Conservation (phyloP, 2,888 invertebrate species). For the Agrotis clavis region DNA sequence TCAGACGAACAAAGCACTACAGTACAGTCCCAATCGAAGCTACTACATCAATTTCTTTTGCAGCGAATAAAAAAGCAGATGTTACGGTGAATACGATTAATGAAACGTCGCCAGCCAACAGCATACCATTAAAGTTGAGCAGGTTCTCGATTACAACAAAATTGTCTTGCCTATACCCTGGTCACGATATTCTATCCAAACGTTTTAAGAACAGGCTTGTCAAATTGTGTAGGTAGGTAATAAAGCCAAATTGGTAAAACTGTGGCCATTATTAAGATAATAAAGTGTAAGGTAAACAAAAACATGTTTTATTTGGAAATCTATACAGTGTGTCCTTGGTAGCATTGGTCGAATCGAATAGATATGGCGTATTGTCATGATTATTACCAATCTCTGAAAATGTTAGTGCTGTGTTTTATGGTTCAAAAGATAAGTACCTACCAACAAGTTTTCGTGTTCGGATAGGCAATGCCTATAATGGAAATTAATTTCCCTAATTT, state of each 20-base stretch:
- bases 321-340: no score
- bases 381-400: no score
- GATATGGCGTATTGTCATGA: no score
- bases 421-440: no score
- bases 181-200: slow-evolving; percentile 42
- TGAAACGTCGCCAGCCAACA: slow-evolving; percentile 20
- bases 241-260: slow-evolving; percentile 1
- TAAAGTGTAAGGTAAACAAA: slow-evolving; percentile 23
- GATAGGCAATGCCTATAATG: no score
- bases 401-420: no score
- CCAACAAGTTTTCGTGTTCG: no score
- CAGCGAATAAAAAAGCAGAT: slow-evolving; percentile 6
- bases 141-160: slow-evolving; percentile 53
- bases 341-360: no score
- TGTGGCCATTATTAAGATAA: slow-evolving; percentile 21
- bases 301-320: no score
- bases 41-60: slow-evolving; percentile 26
- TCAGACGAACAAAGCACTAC: slow-evolving; percentile 15
- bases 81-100: background rate
- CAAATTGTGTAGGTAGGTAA: slow-evolving; percentile 10
- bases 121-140: slow-evolving; percentile 40
- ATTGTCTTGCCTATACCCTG: slow-evolving; percentile 38
- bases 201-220: slow-evolving; percentile 28
- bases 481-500: no score
- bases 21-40: background rate